Conservation (phyloP, 2,888 invertebrate genomes). For the Reticulitermes lucifugus region DNA sequence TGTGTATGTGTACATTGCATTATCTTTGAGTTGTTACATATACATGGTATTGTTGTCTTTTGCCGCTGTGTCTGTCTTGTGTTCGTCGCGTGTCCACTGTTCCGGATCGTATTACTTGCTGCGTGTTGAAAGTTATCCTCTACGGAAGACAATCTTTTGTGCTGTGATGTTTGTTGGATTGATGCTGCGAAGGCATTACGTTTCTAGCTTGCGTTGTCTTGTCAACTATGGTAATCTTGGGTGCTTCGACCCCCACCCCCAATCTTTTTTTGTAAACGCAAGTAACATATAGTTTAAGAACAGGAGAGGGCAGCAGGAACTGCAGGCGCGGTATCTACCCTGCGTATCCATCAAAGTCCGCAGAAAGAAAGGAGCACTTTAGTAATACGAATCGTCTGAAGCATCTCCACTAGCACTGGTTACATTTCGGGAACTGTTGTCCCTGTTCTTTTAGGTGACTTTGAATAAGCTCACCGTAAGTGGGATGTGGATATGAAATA, state of each 20-base stretch:
- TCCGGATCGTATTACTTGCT: no score
- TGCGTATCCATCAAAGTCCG: background rate
- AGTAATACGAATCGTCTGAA: background rate
- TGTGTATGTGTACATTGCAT: no score
- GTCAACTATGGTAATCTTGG: background rate
- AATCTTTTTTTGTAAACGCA: background rate
- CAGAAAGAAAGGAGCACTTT: no score
- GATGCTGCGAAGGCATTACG: background rate
- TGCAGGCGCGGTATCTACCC: background rate
- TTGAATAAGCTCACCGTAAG: no score
- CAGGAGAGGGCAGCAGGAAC: background rate
- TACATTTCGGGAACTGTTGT: background rate
- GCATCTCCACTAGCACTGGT: background rate
- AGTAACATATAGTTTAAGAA: background rate
- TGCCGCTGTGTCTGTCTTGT: no score
- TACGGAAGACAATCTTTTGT: background rate
- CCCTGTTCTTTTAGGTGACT: no score
- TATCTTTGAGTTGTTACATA: no score
- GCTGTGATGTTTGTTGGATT: background rate
- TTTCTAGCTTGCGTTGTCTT: background rate
- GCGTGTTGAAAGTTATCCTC: background rate
- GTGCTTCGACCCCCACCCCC: background rate
- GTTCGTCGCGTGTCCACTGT: no score
- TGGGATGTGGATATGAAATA: no score
- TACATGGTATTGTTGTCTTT: no score